Base-by-base conservation (phyloP, 2,113 vertebrate genomes). In the Coptodon rendalli region DNA sequence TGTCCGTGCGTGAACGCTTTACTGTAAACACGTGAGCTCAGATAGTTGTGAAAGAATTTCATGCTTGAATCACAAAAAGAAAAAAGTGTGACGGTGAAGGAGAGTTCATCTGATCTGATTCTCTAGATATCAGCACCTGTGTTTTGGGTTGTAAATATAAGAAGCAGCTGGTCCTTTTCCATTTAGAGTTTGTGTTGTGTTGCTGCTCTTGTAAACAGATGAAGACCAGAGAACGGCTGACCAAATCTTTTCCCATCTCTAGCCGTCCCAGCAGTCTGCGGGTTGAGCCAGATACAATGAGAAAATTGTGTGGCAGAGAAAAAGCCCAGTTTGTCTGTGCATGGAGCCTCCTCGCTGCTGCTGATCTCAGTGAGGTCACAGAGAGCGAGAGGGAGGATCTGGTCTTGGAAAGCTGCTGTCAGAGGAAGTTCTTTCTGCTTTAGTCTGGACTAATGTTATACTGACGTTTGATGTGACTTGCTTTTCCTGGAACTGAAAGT, bases 271-370 rank as follows among this genome's bases (percentile, higher is more conserved):
- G 88, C 91, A 85, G 81, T 50, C 83, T 86, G 89, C 73, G 59
- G 86, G n/a, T 86, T 59, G n/a, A 86, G 92, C 80, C 27, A 52
- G 29, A 90, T 59, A 96, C 95, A 96, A 95, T 91, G 94, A 95
- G 91, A 89, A 94, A 93, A 92, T 93, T 95, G 95, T 96, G 94
- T 81, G 38, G 84, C 83, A 87, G 91, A 88, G 89, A 89, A 93
- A 91, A 89, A 86, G 93, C 82, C 81, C n/a, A 84, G 92, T 90
- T 90, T 95, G 91, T 92, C 76, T 92, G 86, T 36, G 59, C 52
- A 68, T 24, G 57, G 59, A 91, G 80, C 81, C 38, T 78, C 13
- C 61, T 87, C 81, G 81, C 13, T 87, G 82, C 91, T 68, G 80
- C 91, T 85, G 93, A 86, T 91, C 24, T 88, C 7, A 79, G 89